Evolutionary conservation across 2,797 vertebrate species (phyloP), one percentile per base, ranked within the genome.

Genomic region (Etheostoma nigrum): DNA sequence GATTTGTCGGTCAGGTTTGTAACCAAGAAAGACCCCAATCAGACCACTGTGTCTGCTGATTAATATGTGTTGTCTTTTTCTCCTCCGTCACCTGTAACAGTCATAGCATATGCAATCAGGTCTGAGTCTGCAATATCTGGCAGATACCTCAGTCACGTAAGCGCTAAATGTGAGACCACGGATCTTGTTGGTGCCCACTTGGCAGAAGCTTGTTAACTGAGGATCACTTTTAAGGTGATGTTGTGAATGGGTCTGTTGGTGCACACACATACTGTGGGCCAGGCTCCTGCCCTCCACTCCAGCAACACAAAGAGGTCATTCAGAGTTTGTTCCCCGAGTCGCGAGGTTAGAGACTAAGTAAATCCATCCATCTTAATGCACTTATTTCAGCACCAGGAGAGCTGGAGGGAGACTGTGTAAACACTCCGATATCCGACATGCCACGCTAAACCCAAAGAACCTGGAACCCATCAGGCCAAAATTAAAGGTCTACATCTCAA

Each of bases 331-430:
- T 91, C 86, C 83, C 86, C 44, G 49, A 81, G 82, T 88, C 90
- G 85, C 76, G 83, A 90, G 93, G 92, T 94, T 92, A 89, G 91
- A 92, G 91, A 90, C 92, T 90, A 94, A 94, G 93, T 94, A 94
- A 95, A 94, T 94, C 91, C 93, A 95, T 94, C 92, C 93, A 94
- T 93, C 93, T 94, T 94, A 94, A 93, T 94, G 92, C 91, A 94
- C 91, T 93, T 91, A 93, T 92, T 94, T 93, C 88, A 93, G 89
- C 93, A 93, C 82, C 84, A 57, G 91, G 88, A 91, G 92, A 93
- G 86, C 91, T 85, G 88, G 71, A 88, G 90, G 90, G 90, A 90
- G 90, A 79, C 91, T 94, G 91, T 94, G 92, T 94, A 95, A 94
- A 95, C 92, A 94, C 89, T 86, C 88, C 86, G 83, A 76, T 93